These are phyloP conservation scores for Megalonaias nervosa DNA, from an alignment of 1,140 invertebrate genomes.

Conservation along the genomic window DNA sequence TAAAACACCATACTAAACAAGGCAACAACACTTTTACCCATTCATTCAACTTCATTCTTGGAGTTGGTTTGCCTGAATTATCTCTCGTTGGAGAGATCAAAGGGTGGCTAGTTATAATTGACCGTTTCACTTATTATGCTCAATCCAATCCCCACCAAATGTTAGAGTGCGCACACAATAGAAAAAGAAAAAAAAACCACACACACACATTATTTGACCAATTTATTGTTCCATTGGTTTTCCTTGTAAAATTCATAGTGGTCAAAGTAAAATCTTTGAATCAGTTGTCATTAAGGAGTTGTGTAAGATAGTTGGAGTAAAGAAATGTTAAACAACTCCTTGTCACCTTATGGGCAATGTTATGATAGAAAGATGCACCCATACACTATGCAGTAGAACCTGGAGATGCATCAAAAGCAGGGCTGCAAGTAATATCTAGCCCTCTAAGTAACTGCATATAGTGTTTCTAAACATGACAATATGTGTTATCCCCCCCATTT, in stretches of 20 bases:
- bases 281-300: neutral
- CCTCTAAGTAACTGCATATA: conserved; percentile 8
- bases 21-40: neutral
- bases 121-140: neutral
- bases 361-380: neutral
- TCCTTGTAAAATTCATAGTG: conserved; percentile 1
- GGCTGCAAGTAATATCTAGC: neutral
- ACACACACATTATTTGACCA: conserved; percentile 19
- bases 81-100: conserved; percentile 1
- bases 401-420: neutral
- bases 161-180: conserved; percentile 12
- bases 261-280: neutral
- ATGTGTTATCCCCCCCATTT: conserved; percentile 6
- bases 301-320: neutral
- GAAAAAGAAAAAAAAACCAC: too few species aligned
- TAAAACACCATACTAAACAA: neutral
- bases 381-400: neutral
- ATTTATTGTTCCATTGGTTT: conserved; percentile 6
- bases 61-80: conserved; percentile 14
- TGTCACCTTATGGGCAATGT: conserved; percentile 11
- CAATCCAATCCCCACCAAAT: neutral
- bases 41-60: neutral
- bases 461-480: conserved; percentile 9
- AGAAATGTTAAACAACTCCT: conserved; percentile 12
- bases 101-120: conserved; percentile 5